Conservation (phyloP, 2,113 vertebrate species). For the Tonatia bakeri region DNA sequence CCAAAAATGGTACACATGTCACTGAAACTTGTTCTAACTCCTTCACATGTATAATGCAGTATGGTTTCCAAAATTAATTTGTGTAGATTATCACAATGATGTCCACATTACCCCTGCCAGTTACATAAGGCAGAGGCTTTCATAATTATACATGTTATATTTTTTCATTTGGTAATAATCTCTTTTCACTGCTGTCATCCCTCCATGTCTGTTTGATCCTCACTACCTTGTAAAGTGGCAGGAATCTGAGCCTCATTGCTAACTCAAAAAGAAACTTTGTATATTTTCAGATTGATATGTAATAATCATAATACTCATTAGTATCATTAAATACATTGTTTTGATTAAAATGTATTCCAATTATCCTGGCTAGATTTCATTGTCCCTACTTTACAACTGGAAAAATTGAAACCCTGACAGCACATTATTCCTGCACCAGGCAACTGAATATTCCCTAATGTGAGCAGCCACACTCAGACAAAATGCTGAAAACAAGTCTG, state of each 20-base stretch:
- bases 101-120: background rate
- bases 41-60: background rate
- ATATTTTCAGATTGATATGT: background rate
- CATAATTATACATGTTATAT: background rate
- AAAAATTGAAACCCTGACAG: background rate
- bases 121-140: background rate
- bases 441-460: background rate
- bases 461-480: background rate
- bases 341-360: background rate
- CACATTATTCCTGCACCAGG: background rate
- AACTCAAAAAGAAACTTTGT: background rate
- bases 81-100: background rate
- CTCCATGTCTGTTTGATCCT: background rate
- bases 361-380: background rate
- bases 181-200: background rate
- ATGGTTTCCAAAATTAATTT: background rate
- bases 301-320: background rate
- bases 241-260: background rate
- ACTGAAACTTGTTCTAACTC: background rate
- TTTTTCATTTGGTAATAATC: background rate
- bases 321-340: background rate
- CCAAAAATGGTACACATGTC: background rate
- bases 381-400: background rate
- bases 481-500: background rate
- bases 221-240: background rate